Conservation (phyloP, 2,113 vertebrate species). For the Anguilla japonica region DNA sequence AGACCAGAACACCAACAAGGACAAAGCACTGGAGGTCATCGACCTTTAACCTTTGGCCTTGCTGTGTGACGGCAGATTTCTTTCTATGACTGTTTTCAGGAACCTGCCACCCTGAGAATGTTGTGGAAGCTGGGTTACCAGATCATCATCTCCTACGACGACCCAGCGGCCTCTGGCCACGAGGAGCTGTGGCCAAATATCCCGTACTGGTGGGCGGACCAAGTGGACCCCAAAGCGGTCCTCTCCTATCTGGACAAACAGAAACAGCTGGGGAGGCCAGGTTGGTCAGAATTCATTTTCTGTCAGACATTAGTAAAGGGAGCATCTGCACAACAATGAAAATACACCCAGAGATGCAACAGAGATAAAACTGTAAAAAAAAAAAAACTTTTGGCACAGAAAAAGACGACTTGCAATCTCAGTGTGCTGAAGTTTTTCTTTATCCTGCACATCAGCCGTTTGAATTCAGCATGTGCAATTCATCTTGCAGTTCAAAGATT, state of each 20-base stretch:
- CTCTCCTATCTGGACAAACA: constrained; percentile 62
- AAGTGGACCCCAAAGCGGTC: constrained; percentile 60
- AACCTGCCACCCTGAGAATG: constrained; percentile 54
- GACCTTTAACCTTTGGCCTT: not conserved
- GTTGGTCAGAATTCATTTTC: constrained; percentile 29
- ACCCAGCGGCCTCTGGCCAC: constrained; percentile 43
- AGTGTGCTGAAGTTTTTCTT: too few relatives aligned
- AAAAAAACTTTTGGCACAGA: too few relatives aligned
- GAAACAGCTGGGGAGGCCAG: constrained; percentile 58
- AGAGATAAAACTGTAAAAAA: too few relatives aligned
- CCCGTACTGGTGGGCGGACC: constrained; percentile 66
- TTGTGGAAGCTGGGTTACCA: constrained; percentile 66
- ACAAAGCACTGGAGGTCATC: not conserved
- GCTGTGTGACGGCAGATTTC: not conserved
- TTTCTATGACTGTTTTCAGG: constrained; percentile 44
- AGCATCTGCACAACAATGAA: not conserved
- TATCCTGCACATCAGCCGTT: too few relatives aligned
- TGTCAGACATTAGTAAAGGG: not conserved
- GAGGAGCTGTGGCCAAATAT: constrained; percentile 61
- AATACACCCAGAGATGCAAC: too few relatives aligned
- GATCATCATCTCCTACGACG: constrained; percentile 66
- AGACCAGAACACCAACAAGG: not conserved
- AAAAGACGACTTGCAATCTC: too few relatives aligned
- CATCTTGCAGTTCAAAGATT: too few relatives aligned
- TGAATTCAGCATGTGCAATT: too few relatives aligned